These are phyloP conservation scores for Copidosoma floridanum DNA, from an alignment of 1,140 invertebrate genomes.

Conservation along the genomic window DNA sequence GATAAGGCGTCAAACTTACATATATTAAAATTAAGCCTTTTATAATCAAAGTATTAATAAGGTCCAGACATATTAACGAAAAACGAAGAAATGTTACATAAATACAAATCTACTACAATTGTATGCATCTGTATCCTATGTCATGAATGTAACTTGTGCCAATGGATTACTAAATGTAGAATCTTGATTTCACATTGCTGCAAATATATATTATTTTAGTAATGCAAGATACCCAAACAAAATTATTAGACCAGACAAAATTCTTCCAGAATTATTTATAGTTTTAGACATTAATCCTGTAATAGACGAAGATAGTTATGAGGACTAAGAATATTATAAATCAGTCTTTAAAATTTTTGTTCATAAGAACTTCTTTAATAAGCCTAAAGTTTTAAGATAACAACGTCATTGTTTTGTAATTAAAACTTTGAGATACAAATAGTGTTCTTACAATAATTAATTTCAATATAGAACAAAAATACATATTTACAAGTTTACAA, in stretches of 20 bases:
- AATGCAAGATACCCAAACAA: conserved; percentile 24
- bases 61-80: conserved; percentile 28
- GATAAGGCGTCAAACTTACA: too few species aligned
- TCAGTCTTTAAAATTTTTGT: too few species aligned
- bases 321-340: too few species aligned
- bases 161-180: conserved; percentile 29
- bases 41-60: conserved; percentile 28
- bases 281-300: conserved; percentile 13
- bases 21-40: conserved; percentile 19
- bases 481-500: too few species aligned
- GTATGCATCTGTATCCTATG: conserved; percentile 15
- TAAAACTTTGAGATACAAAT: too few species aligned
- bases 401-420: background rate
- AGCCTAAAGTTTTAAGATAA: too few species aligned
- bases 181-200: conserved; percentile 29
- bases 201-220: conserved; percentile 30
- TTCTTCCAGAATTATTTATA: conserved; percentile 25
- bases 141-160: conserved; percentile 28
- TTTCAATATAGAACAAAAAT: too few species aligned
- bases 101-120: conserved; percentile 25
- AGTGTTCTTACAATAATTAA: too few species aligned
- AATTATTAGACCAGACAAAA: conserved; percentile 25
- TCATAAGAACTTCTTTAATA: too few species aligned
- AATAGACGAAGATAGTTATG: conserved; percentile 29
- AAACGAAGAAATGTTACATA: conserved; percentile 29